Conservation (phyloP, 35 echinoderm and acorn worm species). For the Anneissia japonica region DNA sequence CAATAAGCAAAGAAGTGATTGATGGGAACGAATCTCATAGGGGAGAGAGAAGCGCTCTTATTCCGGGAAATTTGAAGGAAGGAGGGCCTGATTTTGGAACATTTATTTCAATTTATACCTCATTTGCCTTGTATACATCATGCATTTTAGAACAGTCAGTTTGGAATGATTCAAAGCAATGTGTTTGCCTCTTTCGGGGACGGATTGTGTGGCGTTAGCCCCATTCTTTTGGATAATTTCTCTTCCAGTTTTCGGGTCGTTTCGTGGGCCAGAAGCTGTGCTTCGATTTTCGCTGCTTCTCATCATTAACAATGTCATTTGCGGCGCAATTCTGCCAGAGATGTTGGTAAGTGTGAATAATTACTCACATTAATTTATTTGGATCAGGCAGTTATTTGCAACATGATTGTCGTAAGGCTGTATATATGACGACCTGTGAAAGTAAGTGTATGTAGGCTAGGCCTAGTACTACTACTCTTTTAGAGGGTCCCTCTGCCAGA, state of each 20-base stretch:
- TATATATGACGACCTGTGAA: no score
- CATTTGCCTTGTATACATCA: neutral
- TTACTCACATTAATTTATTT: no score
- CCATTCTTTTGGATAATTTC: slow-evolving; percentile 50
- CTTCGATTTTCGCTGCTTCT: slow-evolving; percentile 77
- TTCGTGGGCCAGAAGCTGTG: slow-evolving; percentile 83
- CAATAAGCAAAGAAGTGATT: neutral
- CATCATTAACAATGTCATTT: slow-evolving; percentile 57
- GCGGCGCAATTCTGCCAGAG: slow-evolving; percentile 24
- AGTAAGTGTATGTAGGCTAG: no score
- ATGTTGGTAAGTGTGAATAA: slow-evolving; percentile 71
- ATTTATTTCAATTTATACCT: neutral
- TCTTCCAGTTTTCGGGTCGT: slow-evolving; percentile 69
- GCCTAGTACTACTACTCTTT: no score
- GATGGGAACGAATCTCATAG: neutral
- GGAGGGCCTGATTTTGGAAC: neutral
- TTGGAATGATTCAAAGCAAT: neutral
- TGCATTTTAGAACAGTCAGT: neutral
- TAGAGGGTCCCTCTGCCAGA: no score
- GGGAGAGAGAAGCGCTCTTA: neutral
- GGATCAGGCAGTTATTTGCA: no score
- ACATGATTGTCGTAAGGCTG: no score
- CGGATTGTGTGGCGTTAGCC: slow-evolving; percentile 30
- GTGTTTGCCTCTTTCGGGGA: slow-evolving; percentile 15
- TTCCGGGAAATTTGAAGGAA: neutral